These are phyloP conservation scores for Ormyrus labotus DNA, from an alignment of 2,888 invertebrate species.

Conservation along the genomic window DNA sequence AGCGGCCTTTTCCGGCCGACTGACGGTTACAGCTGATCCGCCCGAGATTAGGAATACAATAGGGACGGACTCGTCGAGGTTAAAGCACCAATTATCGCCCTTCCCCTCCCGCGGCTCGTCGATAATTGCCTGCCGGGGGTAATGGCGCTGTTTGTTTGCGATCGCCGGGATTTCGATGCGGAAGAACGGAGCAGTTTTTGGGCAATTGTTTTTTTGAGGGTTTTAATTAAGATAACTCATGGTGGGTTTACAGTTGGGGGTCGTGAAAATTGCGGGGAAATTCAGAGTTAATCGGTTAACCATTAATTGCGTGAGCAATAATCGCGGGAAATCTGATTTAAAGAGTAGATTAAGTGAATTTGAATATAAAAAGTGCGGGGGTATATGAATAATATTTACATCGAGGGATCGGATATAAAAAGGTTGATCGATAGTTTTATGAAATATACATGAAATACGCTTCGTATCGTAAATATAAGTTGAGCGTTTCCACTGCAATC, in stretches of 20 bases:
- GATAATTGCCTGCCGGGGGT: not conserved
- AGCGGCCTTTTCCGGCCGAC: conserved; percentile 18
- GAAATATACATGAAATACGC: conserved; percentile 16
- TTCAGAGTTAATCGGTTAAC: no score
- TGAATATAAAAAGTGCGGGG: not conserved
- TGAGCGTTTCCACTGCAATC: no score
- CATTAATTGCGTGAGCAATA: no score
- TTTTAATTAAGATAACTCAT: no score
- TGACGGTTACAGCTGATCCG: conserved; percentile 6
- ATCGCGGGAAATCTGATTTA: no score
- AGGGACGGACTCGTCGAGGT: conserved; percentile 1
- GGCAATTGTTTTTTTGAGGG: no score
- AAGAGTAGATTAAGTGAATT: not conserved
- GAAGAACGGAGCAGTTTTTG: no score
- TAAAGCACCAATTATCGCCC: conserved; percentile 26
- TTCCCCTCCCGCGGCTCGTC: not conserved
- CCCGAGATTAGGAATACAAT: conserved; percentile 12
- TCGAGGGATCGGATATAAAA: conserved; percentile 1
- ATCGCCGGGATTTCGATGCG: no score
- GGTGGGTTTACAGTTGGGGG: no score
- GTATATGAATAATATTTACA: conserved; percentile 34
- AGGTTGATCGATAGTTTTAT: conserved; percentile 43
- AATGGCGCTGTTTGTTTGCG: no score
- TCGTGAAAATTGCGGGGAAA: no score
- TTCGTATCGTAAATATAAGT: no score